Conservation (phyloP, 2,113 vertebrate species). For the Seriola dumerili region DNA sequence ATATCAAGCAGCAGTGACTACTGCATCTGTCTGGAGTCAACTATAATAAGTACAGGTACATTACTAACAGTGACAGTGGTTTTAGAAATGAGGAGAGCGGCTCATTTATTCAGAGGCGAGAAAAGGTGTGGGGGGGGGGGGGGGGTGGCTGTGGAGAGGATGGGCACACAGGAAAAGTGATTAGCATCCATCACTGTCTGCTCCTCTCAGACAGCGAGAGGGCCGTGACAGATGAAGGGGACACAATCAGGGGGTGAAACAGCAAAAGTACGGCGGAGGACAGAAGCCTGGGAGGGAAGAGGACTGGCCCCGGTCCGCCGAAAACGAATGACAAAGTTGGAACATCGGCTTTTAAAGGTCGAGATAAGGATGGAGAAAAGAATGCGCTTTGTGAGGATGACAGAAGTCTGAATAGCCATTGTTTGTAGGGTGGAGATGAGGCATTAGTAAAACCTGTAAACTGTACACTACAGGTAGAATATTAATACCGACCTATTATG, state of each 20-base stretch:
- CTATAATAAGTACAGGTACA: neutral
- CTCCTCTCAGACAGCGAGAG: constrained; percentile 59
- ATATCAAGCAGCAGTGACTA: neutral
- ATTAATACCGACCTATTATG: neutral
- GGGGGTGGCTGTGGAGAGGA: constrained; percentile 18
- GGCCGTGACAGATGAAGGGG: constrained; percentile 69
- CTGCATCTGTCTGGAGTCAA: neutral
- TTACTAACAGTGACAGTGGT: neutral
- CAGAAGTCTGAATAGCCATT: constrained; percentile 16
- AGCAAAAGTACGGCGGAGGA: constrained; percentile 46
- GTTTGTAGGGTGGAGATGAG: neutral
- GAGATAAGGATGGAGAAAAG: constrained; percentile 14
- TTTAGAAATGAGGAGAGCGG: constrained; percentile 3
- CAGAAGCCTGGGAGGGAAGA: constrained; percentile 39
- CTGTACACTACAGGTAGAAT: neutral
- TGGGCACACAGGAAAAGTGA: constrained; percentile 63
- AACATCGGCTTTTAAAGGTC: constrained; percentile 55
- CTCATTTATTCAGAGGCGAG: constrained; percentile 43
- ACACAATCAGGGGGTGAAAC: constrained; percentile 60
- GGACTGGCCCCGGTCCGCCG: neutral
- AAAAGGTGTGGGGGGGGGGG: neutral
- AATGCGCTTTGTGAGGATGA: constrained; percentile 25
- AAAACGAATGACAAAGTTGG: constrained; percentile 26
- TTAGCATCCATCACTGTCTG: constrained; percentile 80
- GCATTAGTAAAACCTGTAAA: neutral